Evolutionary conservation across 2,113 vertebrate species (phyloP), one percentile per base, ranked within the genome.

Genomic region (Gobius niger): DNA sequence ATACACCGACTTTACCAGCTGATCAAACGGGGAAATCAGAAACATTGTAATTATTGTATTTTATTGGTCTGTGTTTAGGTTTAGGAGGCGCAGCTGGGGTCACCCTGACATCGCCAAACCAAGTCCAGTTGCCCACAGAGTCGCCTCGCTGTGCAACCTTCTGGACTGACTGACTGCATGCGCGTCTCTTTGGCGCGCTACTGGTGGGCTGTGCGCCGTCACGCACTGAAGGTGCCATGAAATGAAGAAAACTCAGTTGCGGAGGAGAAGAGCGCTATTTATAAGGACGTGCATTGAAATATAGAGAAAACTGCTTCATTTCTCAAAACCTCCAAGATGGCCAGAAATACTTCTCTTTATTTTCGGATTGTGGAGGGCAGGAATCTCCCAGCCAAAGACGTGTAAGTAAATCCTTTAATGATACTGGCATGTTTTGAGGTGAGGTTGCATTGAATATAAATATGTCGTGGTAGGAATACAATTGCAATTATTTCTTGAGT

Each of bases 331-430:
- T 74, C 54, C 51, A 52, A 80, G 75, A 93, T 92, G 96, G 94
- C 94, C 85, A 94, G 80, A 91, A 95, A 91, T 85, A 94, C 93
- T 49, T 93, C 93, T 56, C 91, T 97, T 68, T 93, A 92, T 85
- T 95, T 96, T 80, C 94, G 95, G 42, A 92, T 96, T 88, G 92
- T 96, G 87, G 95, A 96, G 86, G 95, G 94, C 63, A 93, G 92
- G 83, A 93, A 93, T 70, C 94, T 96, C 82, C 95, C 95, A 0
- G 94, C 94, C 84, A 96, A 96, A 91, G 96, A 96, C 75, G 92
- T 97, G 96, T 97, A 87, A 98, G 87, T 90, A 70, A 80, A 78
- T 47, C 70, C 73, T 18, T 54, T 12, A 34, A 34, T 12, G 9
- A 6, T 11, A 2, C 9, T 54, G 52, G 52, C 18, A 54, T 24